A percentile compares a stretch with the other conserved stretches of the same genome.
phyloP scores from a whole-genome alignment of 2,113 vertebrate species.

The Asarcornis scutulata region DNA sequence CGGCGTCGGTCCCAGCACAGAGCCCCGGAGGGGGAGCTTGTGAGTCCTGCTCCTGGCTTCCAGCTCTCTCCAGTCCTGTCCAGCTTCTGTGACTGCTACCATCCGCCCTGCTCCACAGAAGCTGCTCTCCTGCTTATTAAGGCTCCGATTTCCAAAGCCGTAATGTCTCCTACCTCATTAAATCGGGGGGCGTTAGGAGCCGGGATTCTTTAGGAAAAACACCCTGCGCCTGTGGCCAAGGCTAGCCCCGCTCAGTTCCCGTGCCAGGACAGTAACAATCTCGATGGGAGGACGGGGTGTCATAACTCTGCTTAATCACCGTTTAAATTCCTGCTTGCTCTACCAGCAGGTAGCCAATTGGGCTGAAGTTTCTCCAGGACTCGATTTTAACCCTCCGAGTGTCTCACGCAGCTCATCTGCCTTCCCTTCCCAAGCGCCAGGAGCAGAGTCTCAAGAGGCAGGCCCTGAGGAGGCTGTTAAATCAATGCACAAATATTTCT shows the following conservation, averaged over 20 bases:
- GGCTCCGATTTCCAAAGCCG: neutral
- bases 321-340: neutral
- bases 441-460: neutral
- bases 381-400: neutral
- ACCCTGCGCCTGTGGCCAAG: neutral
- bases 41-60: neutral
- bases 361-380: neutral
- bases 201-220: neutral
- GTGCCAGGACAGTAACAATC: neutral
- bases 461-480: neutral
- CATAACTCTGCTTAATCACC: neutral
- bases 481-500: neutral
- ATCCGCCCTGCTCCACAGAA: neutral
- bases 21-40: neutral
- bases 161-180: neutral
- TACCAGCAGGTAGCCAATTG: neutral
- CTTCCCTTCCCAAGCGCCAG: neutral
- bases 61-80: neutral
- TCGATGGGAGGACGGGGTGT: neutral
- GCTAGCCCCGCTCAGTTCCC: neutral
- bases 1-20: accelerated
- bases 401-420: neutral
- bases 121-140: neutral
- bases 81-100: accelerated
- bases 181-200: neutral